These are phyloP conservation scores for Heteromurus nitidus DNA, from an alignment of 2,888 invertebrate genomes.

Conservation along the genomic window DNA sequence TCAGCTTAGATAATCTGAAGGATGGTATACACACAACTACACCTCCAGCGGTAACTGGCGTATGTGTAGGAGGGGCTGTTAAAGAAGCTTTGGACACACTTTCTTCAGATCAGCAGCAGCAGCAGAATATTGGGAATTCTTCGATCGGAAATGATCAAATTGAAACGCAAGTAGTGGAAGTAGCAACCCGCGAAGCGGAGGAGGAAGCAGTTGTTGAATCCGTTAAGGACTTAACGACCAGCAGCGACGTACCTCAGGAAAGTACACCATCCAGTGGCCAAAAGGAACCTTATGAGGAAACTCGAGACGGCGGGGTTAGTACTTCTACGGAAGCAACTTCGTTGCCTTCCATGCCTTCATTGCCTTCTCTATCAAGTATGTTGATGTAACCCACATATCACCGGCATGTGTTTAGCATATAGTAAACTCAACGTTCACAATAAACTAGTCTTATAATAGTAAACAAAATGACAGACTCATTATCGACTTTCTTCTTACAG, in stretches of 20 bases:
- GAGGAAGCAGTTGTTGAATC: too few species aligned
- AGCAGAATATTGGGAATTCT: neutral
- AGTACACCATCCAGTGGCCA: neutral
- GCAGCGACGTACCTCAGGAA: neutral
- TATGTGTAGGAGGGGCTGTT: slow-evolving; percentile 61
- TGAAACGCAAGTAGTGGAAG: neutral
- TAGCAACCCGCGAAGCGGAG: neutral
- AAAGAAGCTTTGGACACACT: slow-evolving; percentile 68
- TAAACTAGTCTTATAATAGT: too few species aligned
- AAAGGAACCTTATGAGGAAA: neutral
- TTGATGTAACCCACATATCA: too few species aligned
- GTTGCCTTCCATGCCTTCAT: too few species aligned
- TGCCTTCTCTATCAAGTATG: too few species aligned
- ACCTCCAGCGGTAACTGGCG: slow-evolving; percentile 32
- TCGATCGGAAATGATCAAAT: neutral
- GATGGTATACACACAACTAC: neutral
- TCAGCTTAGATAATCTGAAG: slow-evolving; percentile 17
- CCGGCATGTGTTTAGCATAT: too few species aligned
- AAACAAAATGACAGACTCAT: too few species aligned
- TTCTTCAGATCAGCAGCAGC: slow-evolving; percentile 14
- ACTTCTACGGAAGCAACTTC: too few species aligned
- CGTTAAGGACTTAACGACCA: too few species aligned
- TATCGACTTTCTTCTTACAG: neutral
- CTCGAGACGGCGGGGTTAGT: too few species aligned
- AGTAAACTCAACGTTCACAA: too few species aligned